Evolutionary conservation across 2,113 vertebrate genomes (phyloP).

Genomic region (Suncus etruscus): DNA sequence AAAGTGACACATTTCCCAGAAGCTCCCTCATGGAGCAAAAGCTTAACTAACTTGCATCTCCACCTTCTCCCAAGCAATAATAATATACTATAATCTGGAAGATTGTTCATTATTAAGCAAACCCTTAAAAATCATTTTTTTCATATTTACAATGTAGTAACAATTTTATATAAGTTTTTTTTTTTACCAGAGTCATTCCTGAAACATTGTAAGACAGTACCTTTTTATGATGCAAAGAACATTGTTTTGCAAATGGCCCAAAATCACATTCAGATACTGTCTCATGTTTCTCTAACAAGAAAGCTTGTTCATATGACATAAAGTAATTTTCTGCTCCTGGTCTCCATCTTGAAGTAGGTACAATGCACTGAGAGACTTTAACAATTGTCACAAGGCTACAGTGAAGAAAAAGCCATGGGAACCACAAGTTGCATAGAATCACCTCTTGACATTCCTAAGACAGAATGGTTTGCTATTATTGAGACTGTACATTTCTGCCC

Average conservation of each 20-base stretch:
- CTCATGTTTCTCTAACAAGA: background rate
- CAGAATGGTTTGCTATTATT: background rate
- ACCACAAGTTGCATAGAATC: background rate
- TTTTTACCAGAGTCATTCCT: background rate
- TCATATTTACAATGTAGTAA: background rate
- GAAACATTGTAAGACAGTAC: background rate
- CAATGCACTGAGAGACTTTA: background rate
- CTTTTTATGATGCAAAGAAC: slow-evolving; percentile 9
- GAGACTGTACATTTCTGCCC: background rate
- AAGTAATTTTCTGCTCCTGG: background rate
- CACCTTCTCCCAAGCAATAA: background rate
- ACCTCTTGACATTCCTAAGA: background rate
- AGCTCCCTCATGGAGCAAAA: background rate
- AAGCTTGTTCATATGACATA: background rate
- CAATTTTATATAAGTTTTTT: slow-evolving; percentile 5
- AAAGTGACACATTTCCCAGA: background rate
- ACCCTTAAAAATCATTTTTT: slow-evolving; percentile 18
- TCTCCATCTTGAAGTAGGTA: background rate
- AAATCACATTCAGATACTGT: background rate
- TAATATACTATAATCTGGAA: background rate
- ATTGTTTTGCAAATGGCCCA: background rate
- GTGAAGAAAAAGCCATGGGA: background rate
- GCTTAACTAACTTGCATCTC: background rate
- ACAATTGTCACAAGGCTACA: background rate
- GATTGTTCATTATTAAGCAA: slow-evolving; percentile 23